Evolutionary conservation across 2,888 invertebrate species (phyloP).

Genomic region (Lochmaea capreae): DNA sequence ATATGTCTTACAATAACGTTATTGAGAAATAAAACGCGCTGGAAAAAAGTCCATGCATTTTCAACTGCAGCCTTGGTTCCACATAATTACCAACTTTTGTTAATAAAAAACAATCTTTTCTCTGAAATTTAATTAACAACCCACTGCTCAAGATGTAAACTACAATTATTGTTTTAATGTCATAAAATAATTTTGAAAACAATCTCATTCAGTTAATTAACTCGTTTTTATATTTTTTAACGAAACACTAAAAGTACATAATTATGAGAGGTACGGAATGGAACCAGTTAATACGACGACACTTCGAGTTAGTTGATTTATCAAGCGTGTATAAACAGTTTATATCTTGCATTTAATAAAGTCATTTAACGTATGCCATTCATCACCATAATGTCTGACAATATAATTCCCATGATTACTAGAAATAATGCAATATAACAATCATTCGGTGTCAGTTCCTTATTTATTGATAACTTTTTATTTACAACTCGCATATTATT

Average conservation of each 20-base stretch:
- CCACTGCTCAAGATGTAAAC: too few species aligned
- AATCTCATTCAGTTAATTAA: not conserved
- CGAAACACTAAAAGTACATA: too few species aligned
- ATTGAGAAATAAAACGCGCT: too few species aligned
- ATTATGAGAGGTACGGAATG: not conserved
- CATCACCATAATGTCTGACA: not conserved
- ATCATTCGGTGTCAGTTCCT: not conserved
- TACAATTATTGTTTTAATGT: too few species aligned
- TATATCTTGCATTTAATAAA: not conserved
- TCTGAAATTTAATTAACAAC: too few species aligned
- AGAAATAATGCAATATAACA: not conserved
- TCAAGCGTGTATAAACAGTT: not conserved
- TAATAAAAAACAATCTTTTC: too few species aligned
- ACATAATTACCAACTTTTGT: too few species aligned
- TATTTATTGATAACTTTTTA: constrained; percentile 3
- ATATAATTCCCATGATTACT: not conserved
- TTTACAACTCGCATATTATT: not conserved
- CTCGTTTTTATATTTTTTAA: too few species aligned
- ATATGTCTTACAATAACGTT: too few species aligned
- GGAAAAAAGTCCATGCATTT: too few species aligned
- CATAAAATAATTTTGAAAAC: not conserved
- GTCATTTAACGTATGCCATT: not conserved
- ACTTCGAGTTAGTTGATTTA: not conserved
- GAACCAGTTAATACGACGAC: not conserved
- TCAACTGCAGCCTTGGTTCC: too few species aligned